Evolutionary conservation across 2,797 vertebrate genomes (phyloP).

Genomic region (Sebastiscus tertius): DNA sequence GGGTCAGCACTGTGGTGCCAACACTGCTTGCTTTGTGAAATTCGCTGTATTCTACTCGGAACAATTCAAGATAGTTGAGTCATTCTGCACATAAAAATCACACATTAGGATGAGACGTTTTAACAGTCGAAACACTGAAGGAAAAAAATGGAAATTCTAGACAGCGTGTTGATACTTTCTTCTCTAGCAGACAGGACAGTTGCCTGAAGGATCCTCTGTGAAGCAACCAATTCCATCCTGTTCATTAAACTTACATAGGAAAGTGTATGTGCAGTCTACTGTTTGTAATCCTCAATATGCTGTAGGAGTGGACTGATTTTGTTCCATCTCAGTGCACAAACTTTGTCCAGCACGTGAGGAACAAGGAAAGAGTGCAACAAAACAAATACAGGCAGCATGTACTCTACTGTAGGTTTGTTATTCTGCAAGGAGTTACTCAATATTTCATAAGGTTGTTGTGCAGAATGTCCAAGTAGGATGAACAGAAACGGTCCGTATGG

Average conservation of each 20-base stretch:
- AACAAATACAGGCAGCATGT: slow-evolving; percentile 19
- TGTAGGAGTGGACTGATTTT: background rate
- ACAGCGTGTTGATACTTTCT: background rate
- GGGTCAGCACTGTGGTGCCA: background rate
- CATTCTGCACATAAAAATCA: background rate
- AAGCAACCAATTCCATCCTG: background rate
- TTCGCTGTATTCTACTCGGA: background rate
- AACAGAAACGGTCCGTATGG: background rate
- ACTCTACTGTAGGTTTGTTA: slow-evolving; percentile 18
- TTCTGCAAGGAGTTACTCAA: slow-evolving; percentile 43
- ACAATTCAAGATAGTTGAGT: background rate
- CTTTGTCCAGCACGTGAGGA: slow-evolving; percentile 6
- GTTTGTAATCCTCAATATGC: background rate
- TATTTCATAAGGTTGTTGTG: slow-evolving; percentile 62
- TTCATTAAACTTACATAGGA: background rate
- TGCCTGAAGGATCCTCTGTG: background rate
- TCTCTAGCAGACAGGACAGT: background rate
- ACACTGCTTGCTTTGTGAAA: background rate
- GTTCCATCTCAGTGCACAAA: background rate
- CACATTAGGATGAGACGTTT: background rate
- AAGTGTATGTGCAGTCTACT: background rate
- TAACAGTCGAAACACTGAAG: background rate
- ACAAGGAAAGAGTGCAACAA: slow-evolving; percentile 26
- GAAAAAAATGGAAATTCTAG: background rate
- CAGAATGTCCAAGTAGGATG: slow-evolving; percentile 18